Percentiles rank a stretch among this genome's conserved stretches.
phyloP scores from a whole-genome alignment of 1,140 invertebrate genomes.

The Heliconius congener region DNA sequence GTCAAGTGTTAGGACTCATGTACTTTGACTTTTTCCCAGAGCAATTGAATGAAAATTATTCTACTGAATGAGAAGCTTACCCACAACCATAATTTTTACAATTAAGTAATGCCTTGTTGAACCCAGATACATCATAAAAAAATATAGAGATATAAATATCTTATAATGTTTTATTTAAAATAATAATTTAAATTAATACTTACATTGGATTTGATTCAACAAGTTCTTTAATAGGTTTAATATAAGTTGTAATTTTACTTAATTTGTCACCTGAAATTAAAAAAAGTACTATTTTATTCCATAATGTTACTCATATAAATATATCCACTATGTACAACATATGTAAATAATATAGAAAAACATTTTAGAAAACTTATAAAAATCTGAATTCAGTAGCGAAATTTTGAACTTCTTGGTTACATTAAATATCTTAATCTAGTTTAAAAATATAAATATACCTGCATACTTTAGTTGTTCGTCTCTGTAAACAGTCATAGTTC shows the following conservation, averaged over 20 bases:
- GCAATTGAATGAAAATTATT: too few species aligned
- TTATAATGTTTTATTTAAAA: not conserved
- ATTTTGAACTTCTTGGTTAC: too few species aligned
- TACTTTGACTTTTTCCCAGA: too few species aligned
- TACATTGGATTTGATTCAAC: constrained; percentile 52
- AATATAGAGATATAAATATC: too few species aligned
- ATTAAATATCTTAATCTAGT: too few species aligned
- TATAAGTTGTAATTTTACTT: constrained; percentile 54
- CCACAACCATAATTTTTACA: too few species aligned
- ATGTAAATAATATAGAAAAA: not conserved
- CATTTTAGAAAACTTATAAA: too few species aligned
- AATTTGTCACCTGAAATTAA: constrained; percentile 55
- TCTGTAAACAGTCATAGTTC: constrained; percentile 70
- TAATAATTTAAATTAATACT: constrained; percentile 41
- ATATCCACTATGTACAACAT: not conserved
- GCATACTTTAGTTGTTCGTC: constrained; percentile 60
- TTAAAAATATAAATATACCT: constrained; percentile 40
- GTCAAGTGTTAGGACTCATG: too few species aligned
- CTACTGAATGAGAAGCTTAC: too few species aligned
- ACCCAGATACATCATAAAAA: too few species aligned
- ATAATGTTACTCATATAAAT: not conserved
- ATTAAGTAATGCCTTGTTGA: too few species aligned
- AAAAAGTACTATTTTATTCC: not conserved
- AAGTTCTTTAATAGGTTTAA: constrained; percentile 54
- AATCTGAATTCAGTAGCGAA: too few species aligned